Percentiles rank a stretch among this genome's conserved stretches.
Evolutionary conservation across 1,140 invertebrate species (phyloP).

Genomic region (Lerema accius): DNA sequence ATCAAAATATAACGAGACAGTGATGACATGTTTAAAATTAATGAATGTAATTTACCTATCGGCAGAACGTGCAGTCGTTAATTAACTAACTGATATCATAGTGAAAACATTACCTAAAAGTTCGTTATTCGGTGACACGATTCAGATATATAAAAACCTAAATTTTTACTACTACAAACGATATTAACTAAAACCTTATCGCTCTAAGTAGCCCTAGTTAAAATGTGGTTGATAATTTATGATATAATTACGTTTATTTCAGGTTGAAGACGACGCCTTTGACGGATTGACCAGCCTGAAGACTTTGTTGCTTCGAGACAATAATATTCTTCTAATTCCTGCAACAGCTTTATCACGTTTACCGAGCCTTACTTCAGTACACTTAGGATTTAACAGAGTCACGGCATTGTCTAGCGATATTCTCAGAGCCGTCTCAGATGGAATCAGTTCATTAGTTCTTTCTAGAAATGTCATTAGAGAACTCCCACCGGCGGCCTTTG

Average conservation of each 20-base stretch:
- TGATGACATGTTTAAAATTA: slow-evolving; percentile 25
- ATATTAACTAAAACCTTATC: too few species aligned
- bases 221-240: too few species aligned
- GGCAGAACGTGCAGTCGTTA: slow-evolving; percentile 8
- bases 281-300: slow-evolving; percentile 90
- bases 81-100: too few species aligned
- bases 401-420: slow-evolving; percentile 92
- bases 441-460: slow-evolving; percentile 86
- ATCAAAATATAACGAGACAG: slow-evolving; percentile 4
- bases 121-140: too few species aligned
- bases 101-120: too few species aligned
- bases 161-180: too few species aligned
- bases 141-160: too few species aligned
- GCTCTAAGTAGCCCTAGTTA: too few species aligned
- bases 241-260: slow-evolving; percentile 50
- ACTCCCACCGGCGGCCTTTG: slow-evolving; percentile 90
- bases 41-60: slow-evolving; percentile 21
- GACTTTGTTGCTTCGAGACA: slow-evolving; percentile 92
- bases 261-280: slow-evolving; percentile 94
- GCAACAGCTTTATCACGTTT: slow-evolving; percentile 89
- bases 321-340: slow-evolving; percentile 93
- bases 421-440: slow-evolving; percentile 85
- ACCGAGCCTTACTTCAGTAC: slow-evolving; percentile 88
- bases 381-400: slow-evolving; percentile 93
- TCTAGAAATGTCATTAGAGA: slow-evolving; percentile 94